Evolutionary conservation across 2,888 invertebrate species (phyloP).

Genomic region (Lordiphosa andalusiaca): DNA sequence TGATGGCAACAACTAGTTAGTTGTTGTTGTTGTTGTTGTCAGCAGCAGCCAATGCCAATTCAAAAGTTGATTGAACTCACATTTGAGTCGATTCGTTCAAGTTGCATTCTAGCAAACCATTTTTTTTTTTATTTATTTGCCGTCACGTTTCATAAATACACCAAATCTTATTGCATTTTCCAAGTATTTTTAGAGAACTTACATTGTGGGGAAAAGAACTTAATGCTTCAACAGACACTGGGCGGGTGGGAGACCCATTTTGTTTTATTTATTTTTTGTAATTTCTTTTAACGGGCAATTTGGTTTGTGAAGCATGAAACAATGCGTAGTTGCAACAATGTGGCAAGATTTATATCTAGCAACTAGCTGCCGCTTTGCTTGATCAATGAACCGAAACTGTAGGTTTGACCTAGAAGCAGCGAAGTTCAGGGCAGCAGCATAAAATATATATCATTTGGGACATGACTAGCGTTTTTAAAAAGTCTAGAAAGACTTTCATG

Average conservation of each 20-base stretch:
- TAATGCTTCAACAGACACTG: slow-evolving; percentile 24
- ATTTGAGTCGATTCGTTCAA: slow-evolving; percentile 20
- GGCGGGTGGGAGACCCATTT: no score
- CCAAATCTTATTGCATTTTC: neutral
- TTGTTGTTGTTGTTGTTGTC: slow-evolving; percentile 30
- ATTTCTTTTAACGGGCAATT: no score
- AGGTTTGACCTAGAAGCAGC: slow-evolving; percentile 3
- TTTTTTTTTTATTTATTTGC: slow-evolving; percentile 29
- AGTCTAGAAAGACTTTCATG: no score
- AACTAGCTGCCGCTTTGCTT: neutral
- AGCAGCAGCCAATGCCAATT: slow-evolving; percentile 15
- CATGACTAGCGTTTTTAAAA: no score
- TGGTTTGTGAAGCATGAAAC: slow-evolving; percentile 25
- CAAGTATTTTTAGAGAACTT: no score
- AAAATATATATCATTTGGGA: no score
- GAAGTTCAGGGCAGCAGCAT: no score
- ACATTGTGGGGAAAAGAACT: slow-evolving; percentile 2
- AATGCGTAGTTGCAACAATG: slow-evolving; percentile 18
- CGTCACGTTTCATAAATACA: slow-evolving; percentile 39
- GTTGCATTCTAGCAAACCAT: slow-evolving; percentile 14
- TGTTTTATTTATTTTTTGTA: no score
- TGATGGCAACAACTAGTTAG: slow-evolving; percentile 37
- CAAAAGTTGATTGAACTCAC: slow-evolving; percentile 40
- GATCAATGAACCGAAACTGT: slow-evolving; percentile 8
- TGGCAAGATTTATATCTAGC: slow-evolving; percentile 9